Evolutionary conservation across 1,140 invertebrate species (phyloP).

Genomic region (Rhynchophorus ferrugineus): DNA sequence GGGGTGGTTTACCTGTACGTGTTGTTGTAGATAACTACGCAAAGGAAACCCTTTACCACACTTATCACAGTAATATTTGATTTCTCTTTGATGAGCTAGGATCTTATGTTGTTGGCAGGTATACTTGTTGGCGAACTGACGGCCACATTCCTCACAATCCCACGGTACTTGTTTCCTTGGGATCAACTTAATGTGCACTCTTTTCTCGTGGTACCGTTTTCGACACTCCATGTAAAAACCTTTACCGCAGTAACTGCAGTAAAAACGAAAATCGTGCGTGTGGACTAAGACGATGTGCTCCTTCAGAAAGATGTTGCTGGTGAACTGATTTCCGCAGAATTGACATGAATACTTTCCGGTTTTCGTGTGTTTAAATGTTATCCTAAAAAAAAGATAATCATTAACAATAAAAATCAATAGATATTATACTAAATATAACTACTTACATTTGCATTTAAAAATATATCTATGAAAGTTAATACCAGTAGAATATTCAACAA

Average conservation of each 20-base stretch:
- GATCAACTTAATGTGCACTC: conserved; percentile 6
- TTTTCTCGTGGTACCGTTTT: conserved; percentile 9
- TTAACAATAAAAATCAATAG: no score
- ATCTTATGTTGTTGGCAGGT: conserved; percentile 9
- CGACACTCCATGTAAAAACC: conserved; percentile 15
- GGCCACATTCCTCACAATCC: conserved; percentile 12
- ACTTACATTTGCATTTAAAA: no score
- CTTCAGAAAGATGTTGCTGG: conserved; percentile 5
- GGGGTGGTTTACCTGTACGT: conserved; percentile 10
- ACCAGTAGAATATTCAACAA: no score
- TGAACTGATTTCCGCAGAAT: conserved; percentile 10
- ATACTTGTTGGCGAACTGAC: conserved; percentile 16
- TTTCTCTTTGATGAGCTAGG: conserved; percentile 9
- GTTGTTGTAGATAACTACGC: conserved; percentile 12
- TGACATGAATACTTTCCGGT: conserved; percentile 9
- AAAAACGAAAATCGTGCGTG: conserved; percentile 16
- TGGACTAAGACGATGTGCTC: conserved; percentile 14
- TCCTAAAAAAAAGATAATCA: no score
- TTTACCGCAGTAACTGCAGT: conserved; percentile 10
- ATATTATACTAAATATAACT: no score
- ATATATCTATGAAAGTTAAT: no score
- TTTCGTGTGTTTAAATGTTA: no score
- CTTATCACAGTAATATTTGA: conserved; percentile 16
- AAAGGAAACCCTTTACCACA: conserved; percentile 19
- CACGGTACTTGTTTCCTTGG: not conserved